These are phyloP conservation scores for Lamellibrachia columna DNA, from an alignment of 2,888 invertebrate genomes.

Conservation along the genomic window DNA sequence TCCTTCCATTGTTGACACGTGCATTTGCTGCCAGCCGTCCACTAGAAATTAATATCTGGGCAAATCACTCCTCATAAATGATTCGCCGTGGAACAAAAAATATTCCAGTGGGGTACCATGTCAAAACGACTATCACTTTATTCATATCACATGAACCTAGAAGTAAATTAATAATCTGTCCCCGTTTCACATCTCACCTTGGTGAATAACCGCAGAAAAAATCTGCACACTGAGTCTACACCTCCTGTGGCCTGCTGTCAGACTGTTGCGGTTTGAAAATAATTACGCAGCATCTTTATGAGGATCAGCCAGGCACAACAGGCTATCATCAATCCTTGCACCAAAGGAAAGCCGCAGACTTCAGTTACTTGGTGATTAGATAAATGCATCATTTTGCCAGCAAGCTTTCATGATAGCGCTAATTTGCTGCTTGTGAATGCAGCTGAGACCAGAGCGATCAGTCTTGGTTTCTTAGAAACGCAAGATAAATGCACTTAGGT, in stretches of 20 bases:
- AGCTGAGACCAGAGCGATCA: not conserved
- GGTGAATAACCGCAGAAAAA: not conserved
- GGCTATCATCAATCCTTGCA: constrained; percentile 4
- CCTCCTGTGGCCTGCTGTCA: not conserved
- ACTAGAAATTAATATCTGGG: no score
- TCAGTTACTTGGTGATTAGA: constrained; percentile 9
- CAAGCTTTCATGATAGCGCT: constrained; percentile 7
- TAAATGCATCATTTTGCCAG: not conserved
- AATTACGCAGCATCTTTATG: constrained; percentile 16
- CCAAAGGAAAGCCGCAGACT: not conserved
- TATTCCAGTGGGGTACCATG: no score
- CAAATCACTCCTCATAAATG: no score
- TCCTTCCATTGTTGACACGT: no score
- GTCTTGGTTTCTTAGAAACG: not conserved
- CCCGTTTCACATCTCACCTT: not conserved
- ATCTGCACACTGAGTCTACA: not conserved
- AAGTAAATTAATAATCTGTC: no score
- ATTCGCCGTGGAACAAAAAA: no score
- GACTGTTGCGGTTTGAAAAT: not conserved
- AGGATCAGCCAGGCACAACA: constrained; percentile 16
- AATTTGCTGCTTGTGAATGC: not conserved
- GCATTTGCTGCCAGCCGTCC: no score
- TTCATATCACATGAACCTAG: no score
- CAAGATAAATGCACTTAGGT: not conserved
- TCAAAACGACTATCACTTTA: no score